Evolutionary conservation across 2,113 vertebrate genomes (phyloP).

Genomic region (Neogobius melanostomus): DNA sequence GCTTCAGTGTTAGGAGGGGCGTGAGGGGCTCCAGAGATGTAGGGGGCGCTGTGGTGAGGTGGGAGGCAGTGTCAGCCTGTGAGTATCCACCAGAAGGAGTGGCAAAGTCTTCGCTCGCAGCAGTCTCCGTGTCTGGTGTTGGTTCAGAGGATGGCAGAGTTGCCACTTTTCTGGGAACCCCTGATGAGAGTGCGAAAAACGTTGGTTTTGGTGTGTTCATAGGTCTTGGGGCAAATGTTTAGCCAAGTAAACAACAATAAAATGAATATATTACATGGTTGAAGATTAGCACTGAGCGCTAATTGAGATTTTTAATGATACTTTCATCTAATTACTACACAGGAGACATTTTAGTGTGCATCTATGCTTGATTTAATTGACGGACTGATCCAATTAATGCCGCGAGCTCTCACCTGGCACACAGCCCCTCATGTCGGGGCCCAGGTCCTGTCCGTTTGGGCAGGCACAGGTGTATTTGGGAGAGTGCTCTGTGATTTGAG

Average conservation of each 20-base stretch:
- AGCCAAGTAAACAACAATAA: neutral
- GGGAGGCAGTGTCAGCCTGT: constrained; percentile 49
- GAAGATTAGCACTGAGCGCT: neutral
- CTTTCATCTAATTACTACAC: neutral
- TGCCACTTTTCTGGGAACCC: constrained; percentile 44
- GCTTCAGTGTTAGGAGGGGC: constrained; percentile 40
- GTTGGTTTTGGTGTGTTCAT: neutral
- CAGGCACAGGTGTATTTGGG: constrained; percentile 95
- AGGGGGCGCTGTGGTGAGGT: constrained; percentile 50
- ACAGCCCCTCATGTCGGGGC: constrained; percentile 90
- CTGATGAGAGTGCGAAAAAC: constrained; percentile 22
- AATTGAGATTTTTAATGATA: neutral
- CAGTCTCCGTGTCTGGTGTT: constrained; percentile 19
- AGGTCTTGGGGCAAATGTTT: too few relatives aligned
- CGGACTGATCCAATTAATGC: constrained; percentile 4
- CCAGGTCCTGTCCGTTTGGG: constrained; percentile 89
- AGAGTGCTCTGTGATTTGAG: constrained; percentile 90
- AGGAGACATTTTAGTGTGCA: neutral
- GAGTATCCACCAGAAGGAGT: constrained; percentile 41
- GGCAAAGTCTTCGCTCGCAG: constrained; percentile 22
- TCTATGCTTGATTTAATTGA: constrained; percentile 10
- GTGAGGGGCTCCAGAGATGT: constrained; percentile 45
- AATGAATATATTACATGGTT: neutral
- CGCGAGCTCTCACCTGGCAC: constrained; percentile 80
- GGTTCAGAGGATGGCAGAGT: constrained; percentile 22